A percentile compares a stretch with the other conserved stretches of the same genome.
Evolutionary conservation across 2,113 vertebrate genomes (phyloP).

Genomic region (Clarias macrocephalus): DNA sequence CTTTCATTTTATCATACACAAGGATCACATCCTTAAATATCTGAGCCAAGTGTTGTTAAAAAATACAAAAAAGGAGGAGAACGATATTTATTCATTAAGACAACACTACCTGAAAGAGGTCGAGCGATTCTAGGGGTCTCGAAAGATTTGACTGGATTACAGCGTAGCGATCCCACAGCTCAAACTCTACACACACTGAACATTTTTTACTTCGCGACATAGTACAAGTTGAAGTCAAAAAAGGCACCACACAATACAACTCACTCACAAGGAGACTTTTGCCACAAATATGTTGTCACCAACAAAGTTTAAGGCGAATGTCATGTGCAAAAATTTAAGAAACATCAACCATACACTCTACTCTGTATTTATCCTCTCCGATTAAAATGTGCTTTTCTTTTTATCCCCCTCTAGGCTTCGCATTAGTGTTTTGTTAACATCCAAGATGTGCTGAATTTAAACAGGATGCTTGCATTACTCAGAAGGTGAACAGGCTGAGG

Average conservation of each 20-base stretch:
- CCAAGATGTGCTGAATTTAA: conserved; percentile 59
- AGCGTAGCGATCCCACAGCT: conserved; percentile 59
- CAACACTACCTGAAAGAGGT: conserved; percentile 71
- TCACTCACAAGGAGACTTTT: conserved; percentile 68
- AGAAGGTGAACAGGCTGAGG: neutral
- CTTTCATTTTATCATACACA: conserved; percentile 66
- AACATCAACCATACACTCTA: conserved; percentile 54
- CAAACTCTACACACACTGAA: conserved; percentile 51
- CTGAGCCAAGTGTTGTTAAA: conserved; percentile 59
- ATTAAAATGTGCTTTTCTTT: conserved; percentile 66
- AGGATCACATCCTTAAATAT: conserved; percentile 69
- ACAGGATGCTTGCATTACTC: conserved; percentile 67
- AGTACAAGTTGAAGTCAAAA: conserved; percentile 64
- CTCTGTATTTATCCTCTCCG: conserved; percentile 54
- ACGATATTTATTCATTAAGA: conserved; percentile 58
- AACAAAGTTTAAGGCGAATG: conserved; percentile 75
- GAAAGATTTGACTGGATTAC: conserved; percentile 56
- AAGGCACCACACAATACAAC: conserved; percentile 89
- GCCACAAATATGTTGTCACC: conserved; percentile 68
- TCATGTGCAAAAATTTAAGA: conserved; percentile 70
- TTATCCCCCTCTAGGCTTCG: conserved; percentile 64
- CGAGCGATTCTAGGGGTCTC: conserved; percentile 54
- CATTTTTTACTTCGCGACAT: conserved; percentile 61
- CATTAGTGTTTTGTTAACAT: conserved; percentile 60
- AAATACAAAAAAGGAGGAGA: conserved; percentile 58